Conservation (phyloP, 2,888 invertebrate species). For the Mesopsocus fuscifrons region DNA sequence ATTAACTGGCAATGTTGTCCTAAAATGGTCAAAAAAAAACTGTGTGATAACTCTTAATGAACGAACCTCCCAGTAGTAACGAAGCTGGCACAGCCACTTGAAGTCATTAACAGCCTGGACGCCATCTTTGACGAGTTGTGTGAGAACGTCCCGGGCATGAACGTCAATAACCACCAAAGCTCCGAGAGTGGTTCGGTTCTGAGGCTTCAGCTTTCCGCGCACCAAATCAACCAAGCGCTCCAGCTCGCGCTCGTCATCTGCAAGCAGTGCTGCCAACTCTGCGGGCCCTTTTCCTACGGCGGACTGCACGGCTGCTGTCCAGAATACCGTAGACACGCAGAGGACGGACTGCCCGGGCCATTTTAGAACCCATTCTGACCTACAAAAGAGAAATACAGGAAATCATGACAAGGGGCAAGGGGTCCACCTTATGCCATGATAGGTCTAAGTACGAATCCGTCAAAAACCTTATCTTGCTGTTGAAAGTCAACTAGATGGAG, state of each 20-base stretch:
- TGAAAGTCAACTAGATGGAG: too few species aligned
- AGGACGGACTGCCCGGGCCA: slow-evolving; percentile 91
- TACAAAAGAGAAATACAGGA: too few species aligned
- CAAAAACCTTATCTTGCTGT: too few species aligned
- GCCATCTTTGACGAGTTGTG: slow-evolving; percentile 40
- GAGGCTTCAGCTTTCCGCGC: slow-evolving; percentile 63
- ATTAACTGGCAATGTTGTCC: too few species aligned
- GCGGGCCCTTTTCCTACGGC: slow-evolving; percentile 40
- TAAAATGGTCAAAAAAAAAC: too few species aligned
- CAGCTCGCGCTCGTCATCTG: slow-evolving; percentile 56
- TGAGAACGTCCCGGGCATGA: slow-evolving; percentile 75
- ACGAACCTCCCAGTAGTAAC: slow-evolving; percentile 67
- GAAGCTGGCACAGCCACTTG: slow-evolving; percentile 72
- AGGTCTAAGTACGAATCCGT: too few species aligned
- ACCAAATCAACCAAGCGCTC: slow-evolving; percentile 67
- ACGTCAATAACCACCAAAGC: slow-evolving; percentile 85
- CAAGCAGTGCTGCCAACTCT: slow-evolving; percentile 42
- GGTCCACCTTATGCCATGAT: too few species aligned
- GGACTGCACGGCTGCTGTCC: slow-evolving; percentile 77
- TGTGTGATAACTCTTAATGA: too few species aligned
- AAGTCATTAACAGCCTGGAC: slow-evolving; percentile 63
- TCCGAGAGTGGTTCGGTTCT: slow-evolving; percentile 76
- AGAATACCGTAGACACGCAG: slow-evolving; percentile 67
- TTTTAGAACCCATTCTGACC: slow-evolving; percentile 56
- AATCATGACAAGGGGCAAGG: too few species aligned